Evolutionary conservation across 2,888 invertebrate genomes (phyloP), one percentile per base, ranked within the genome.

Genomic region (Pecten maximus): DNA sequence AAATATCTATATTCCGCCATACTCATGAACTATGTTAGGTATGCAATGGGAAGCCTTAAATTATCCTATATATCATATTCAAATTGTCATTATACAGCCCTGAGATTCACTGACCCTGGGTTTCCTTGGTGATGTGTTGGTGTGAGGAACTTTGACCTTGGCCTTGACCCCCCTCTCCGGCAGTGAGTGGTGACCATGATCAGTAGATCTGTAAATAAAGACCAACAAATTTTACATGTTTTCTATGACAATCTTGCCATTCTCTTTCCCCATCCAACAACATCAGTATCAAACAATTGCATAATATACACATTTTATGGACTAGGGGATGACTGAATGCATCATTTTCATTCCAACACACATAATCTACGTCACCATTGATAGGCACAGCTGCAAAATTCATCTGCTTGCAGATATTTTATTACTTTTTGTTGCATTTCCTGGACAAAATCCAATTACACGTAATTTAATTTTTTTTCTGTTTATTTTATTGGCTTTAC

Each of bases 121-220:
- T 74, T 28, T 74, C 74, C 35, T 28, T 74, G 48, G 48, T 48
- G 74, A 74, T 74, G 74, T 35, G 74, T 74, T 74, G 88, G 48
- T 28, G 44, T 60, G 74, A 88, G 40, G 40, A 88, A 35, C 54
- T 60, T 40, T 88, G 54, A 54, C 50, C 54, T 88, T 54, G 54
- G n/a, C 40, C 40, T 39, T 88, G 50, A 35, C 54, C 16, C 40
- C 40, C 54, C 74, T 88, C 48, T 60, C 54, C 16, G 74, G 60
- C 54, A 88, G 23, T 60, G 54, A 74, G 28, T 54, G 40, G 74
- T 40, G 60, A 54, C 44, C 50, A 35, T 40, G 50, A 88, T 50
- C 50, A 35, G 50, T 48, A 35, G 74, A 74, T 74, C 74, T 74
- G 35, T 28, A 44, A 74, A 74, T 74, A 74, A 0, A 54, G 74